Conservation (phyloP, 2,113 vertebrate species). For the Perca fluviatilis region DNA sequence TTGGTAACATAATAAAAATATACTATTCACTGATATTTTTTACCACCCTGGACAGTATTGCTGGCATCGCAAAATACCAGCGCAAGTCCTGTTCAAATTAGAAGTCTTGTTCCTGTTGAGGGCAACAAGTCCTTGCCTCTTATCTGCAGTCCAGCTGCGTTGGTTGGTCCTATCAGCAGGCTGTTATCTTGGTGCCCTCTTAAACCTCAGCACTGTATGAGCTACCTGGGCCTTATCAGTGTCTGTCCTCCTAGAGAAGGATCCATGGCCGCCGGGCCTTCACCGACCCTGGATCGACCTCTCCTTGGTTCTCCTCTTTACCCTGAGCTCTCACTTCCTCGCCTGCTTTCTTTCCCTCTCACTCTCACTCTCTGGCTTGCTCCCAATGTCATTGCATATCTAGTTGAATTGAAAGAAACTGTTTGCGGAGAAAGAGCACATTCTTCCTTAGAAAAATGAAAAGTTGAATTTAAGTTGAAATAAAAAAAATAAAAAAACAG, state of each 20-base stretch:
- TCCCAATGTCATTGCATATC: conserved; percentile 56
- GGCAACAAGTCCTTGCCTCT: conserved; percentile 82
- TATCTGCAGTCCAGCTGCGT: conserved; percentile 80
- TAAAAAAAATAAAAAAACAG: no score
- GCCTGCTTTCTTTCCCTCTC: not conserved
- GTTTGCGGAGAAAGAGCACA: not conserved
- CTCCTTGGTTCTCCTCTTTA: conserved; percentile 71
- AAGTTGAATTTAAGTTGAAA: not conserved
- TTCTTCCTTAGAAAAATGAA: not conserved
- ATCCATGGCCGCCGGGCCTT: conserved; percentile 77
- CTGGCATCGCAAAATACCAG: not conserved
- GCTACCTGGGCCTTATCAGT: conserved; percentile 80
- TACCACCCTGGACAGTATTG: not conserved
- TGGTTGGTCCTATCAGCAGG: conserved; percentile 75
- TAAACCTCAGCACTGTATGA: conserved; percentile 75
- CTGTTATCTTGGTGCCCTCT: conserved; percentile 80
- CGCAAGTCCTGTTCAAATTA: conserved; percentile 46
- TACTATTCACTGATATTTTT: not conserved
- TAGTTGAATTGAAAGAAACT: conserved; percentile 25
- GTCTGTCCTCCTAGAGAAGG: conserved; percentile 74
- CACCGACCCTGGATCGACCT: conserved; percentile 74
- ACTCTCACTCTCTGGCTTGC: conserved; percentile 23
- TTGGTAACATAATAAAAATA: not conserved
- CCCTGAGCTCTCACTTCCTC: conserved; percentile 24
- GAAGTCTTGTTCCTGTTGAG: conserved; percentile 69